Evolutionary conservation across 1,140 invertebrate species (phyloP).

Genomic region (Forficula auricularia): DNA sequence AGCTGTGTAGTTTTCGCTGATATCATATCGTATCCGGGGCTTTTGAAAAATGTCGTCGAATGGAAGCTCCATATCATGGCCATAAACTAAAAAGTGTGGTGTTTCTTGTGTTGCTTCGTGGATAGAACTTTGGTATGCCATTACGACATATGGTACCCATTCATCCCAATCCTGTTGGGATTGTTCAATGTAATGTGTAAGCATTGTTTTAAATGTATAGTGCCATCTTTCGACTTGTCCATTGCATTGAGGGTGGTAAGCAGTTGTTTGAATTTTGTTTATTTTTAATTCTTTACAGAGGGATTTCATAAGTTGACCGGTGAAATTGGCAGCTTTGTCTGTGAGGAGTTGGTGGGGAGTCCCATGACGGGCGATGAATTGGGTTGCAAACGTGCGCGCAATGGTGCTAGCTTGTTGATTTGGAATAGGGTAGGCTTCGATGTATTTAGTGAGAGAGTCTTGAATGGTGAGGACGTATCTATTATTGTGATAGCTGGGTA

Average conservation of each 20-base stretch:
- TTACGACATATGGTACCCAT: slow-evolving; percentile 7
- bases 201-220: not conserved
- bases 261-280: slow-evolving; percentile 14
- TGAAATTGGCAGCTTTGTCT: slow-evolving; percentile 15
- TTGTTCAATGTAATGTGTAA: slow-evolving; percentile 7
- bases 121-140: not conserved
- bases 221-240: slow-evolving; percentile 11
- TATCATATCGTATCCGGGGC: too few species aligned
- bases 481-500: slow-evolving; percentile 16
- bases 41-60: too few species aligned
- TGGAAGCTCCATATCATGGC: not conserved
- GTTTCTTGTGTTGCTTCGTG: not conserved
- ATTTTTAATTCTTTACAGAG: slow-evolving; percentile 14
- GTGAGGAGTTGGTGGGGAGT: slow-evolving; percentile 13
- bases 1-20: too few species aligned
- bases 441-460: slow-evolving; percentile 21
- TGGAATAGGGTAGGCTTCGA: slow-evolving; percentile 18
- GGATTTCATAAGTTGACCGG: slow-evolving; percentile 4
- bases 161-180: slow-evolving; percentile 7
- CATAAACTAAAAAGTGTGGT: not conserved
- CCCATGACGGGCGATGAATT: slow-evolving; percentile 15
- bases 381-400: slow-evolving; percentile 15
- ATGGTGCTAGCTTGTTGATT: slow-evolving; percentile 16
- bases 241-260: slow-evolving; percentile 14
- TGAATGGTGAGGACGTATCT: slow-evolving; percentile 20